phyloP scores from a whole-genome alignment of 2,888 invertebrate species.

The Melieria picta region DNA sequence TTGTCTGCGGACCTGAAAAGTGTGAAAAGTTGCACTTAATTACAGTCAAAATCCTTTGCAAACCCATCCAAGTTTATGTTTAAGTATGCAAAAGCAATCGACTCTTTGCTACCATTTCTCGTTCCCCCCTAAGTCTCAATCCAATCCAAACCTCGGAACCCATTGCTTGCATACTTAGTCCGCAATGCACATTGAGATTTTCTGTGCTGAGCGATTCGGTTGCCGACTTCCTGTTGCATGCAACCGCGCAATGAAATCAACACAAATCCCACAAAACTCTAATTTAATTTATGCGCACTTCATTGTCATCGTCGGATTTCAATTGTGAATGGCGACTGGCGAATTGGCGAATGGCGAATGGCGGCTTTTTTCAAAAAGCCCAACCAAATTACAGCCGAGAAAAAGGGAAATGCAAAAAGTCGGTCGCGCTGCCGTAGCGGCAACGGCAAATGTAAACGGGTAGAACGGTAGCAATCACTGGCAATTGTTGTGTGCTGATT shows the following conservation, averaged over 20 bases:
- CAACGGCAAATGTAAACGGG: background rate
- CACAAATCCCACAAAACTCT: background rate
- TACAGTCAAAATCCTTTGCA: too few relatives aligned
- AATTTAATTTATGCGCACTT: background rate
- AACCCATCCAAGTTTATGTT: background rate
- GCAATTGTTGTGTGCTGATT: background rate
- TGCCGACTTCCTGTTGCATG: conserved; percentile 22
- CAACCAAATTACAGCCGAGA: too few relatives aligned
- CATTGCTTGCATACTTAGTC: background rate
- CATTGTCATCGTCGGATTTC: too few relatives aligned
- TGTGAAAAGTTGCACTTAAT: too few relatives aligned
- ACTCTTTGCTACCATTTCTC: background rate
- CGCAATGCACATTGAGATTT: background rate
- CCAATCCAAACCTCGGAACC: background rate
- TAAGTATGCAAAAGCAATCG: background rate
- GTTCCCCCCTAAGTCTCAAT: background rate
- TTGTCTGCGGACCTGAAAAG: too few relatives aligned
- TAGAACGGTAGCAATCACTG: conserved; percentile 1
- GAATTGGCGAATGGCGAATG: too few relatives aligned
- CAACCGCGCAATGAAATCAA: background rate
- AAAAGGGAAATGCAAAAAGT: too few relatives aligned
- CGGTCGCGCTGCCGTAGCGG: too few relatives aligned
- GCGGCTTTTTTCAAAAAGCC: too few relatives aligned
- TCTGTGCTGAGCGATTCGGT: conserved; percentile 18
- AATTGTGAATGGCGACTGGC: too few relatives aligned